Evolutionary conservation across 2,888 invertebrate species (phyloP).

Genomic region (Pristionchus fissidentatus): DNA sequence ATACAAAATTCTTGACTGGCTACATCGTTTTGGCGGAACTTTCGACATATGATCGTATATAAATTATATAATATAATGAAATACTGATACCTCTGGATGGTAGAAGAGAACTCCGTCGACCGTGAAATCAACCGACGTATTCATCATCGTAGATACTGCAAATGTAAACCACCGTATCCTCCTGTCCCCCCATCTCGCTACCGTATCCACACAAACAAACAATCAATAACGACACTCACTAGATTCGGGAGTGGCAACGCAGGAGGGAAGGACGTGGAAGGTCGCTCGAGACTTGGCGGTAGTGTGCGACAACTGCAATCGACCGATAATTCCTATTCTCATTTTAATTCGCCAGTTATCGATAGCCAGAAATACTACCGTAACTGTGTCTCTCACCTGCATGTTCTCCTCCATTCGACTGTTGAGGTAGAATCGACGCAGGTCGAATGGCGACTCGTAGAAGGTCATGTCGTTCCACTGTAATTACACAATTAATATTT

Average conservation of each 20-base stretch:
- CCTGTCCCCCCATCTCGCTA: not conserved
- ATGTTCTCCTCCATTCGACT: conserved; percentile 83
- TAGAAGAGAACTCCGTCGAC: conserved; percentile 93
- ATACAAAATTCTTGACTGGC: no score
- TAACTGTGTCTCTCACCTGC: conserved; percentile 76
- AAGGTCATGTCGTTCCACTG: conserved; percentile 42
- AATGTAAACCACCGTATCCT: not conserved
- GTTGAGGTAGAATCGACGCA: conserved; percentile 88
- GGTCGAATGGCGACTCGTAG: conserved; percentile 80
- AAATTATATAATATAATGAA: not conserved
- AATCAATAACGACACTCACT: not conserved
- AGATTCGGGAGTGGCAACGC: not conserved
- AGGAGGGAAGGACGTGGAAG: conserved; percentile 42
- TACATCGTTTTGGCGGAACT: no score
- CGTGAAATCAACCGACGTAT: conserved; percentile 61
- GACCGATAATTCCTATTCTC: not conserved
- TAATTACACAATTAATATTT: not conserved
- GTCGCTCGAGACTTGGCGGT: conserved; percentile 1
- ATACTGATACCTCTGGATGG: conserved; percentile 83
- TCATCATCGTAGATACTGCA: conserved; percentile 41
- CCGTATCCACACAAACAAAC: not conserved
- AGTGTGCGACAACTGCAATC: not conserved
- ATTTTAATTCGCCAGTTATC: not conserved
- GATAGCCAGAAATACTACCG: not conserved
- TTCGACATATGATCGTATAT: no score